Evolutionary conservation across 30 jellyfish, hydroid and myxozoan species (phyloP).

Genomic region (Turritopsis dohrnii): DNA sequence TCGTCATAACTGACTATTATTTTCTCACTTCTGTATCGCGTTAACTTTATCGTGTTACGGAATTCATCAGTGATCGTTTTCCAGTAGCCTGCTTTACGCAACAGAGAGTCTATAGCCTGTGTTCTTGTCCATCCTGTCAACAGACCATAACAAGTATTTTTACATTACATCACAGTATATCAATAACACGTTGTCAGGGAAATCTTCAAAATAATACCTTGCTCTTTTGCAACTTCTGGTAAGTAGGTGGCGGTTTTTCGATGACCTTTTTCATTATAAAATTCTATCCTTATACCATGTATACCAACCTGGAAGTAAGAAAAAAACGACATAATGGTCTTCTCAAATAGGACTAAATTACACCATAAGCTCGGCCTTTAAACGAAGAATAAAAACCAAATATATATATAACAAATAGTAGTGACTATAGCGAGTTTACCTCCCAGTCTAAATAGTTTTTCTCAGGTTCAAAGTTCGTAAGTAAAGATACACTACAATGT

Average conservation of each 20-base stretch:
- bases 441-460: constrained; percentile 93
- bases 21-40: constrained; percentile 98
- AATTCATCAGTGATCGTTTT: constrained; percentile 87
- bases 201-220: constrained; percentile 35
- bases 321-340: too few species aligned
- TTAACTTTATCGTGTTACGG: constrained; percentile 87
- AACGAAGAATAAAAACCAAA: background rate
- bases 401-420: too few species aligned
- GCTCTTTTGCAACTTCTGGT: constrained; percentile 98
- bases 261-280: constrained; percentile 85
- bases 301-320: constrained; percentile 80
- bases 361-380: too few species aligned
- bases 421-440: constrained; percentile 32
- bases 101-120: constrained; percentile 85
- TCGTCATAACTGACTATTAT: constrained; percentile 85
- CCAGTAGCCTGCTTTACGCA: constrained; percentile 93
- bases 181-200: background rate
- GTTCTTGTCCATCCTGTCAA: constrained; percentile 84
- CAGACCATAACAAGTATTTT: background rate
- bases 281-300: constrained; percentile 95
- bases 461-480: constrained; percentile 85
- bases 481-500: constrained; percentile 88
- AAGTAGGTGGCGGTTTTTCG: constrained; percentile 88
- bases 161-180: background rate
- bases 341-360: too few species aligned